Evolutionary conservation across 2,888 invertebrate species (phyloP), one percentile per base, ranked within the genome.

Genomic region (Drosophila aldrichi): DNA sequence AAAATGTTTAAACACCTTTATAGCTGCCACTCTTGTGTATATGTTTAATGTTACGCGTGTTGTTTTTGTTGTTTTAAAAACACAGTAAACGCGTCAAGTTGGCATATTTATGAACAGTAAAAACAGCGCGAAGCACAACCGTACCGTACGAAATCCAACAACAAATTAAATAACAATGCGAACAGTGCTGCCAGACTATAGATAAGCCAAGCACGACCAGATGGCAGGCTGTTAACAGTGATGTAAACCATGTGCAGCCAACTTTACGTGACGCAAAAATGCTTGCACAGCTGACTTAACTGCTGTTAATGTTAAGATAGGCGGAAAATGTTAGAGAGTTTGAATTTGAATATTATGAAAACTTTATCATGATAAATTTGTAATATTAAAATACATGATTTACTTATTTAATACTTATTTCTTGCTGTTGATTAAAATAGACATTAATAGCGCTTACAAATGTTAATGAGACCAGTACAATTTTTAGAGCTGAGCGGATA

Each of bases 61-160:
- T 40, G 34, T 56, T 52, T 22, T 49, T 49, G n/a, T 54, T 32
- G n/a, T 51, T 73, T 63, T n/a, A 68, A 54, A 74, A 74, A 75
- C 62, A 70, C 72, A 74, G 64, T 55, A 51, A 78, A 36, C 52
- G 58, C 76, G 75, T 75, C 77, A 75, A 75, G 59, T 77, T 77
- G 79, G 66, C 70, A 75, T 60, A 77, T 65, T 70, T 56, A 41
- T 58, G 25, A 36, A 25, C 43, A 52, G 51, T 32, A 38, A 65
- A 70, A 62, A 38, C 44, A 44, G 59, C 65, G 70, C 77, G 58
- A 62, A 66, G 9, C 63, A 77, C 70, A 60, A 61, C 79, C 77
- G 79, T 55, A 54, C 70, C 79, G 77, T 55, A 63, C 46, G 76
- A 77, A 59, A 79, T 70, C 70, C 76, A 77, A 77, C 77, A 79